Conservation (phyloP, 2,113 vertebrate species). For the Ictidomys tridecemlineatus region DNA sequence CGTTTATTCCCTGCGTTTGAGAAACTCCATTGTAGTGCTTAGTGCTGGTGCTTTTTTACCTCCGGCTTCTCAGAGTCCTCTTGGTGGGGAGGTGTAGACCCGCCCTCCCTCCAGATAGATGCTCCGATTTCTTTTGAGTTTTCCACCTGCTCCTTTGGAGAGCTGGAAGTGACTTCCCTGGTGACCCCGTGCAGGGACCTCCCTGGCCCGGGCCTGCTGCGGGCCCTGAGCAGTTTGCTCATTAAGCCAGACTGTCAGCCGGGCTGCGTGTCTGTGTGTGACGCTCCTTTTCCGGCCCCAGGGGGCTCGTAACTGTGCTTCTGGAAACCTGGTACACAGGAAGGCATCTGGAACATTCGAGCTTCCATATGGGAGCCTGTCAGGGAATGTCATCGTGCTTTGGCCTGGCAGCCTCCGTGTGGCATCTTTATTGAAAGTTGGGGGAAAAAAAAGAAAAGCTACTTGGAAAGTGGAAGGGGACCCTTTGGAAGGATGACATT, state of each 20-base stretch:
- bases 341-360: slow-evolving; percentile 80
- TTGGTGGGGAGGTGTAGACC: not conserved
- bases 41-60: not conserved
- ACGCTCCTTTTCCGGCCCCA: slow-evolving; percentile 31
- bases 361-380: slow-evolving; percentile 80
- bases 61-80: not conserved
- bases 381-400: slow-evolving; percentile 3
- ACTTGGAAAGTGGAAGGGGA: slow-evolving; percentile 2
- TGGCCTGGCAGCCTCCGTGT: not conserved
- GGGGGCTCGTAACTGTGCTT: slow-evolving; percentile 62
- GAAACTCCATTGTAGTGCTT: not conserved
- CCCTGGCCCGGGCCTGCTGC: rapidly evolving
- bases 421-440: slow-evolving; percentile 56
- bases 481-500: not conserved
- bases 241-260: slow-evolving; percentile 19
- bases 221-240: not conserved
- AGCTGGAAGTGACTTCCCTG: not conserved
- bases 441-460: not conserved
- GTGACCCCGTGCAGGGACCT: not conserved
- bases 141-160: not conserved
- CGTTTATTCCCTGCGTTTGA: not conserved
- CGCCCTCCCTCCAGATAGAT: not conserved
- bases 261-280: not conserved
- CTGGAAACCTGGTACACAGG: slow-evolving; percentile 66
- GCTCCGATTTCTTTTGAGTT: not conserved